Conservation (phyloP, 2,113 vertebrate genomes). For the Cichladusa arquata region DNA sequence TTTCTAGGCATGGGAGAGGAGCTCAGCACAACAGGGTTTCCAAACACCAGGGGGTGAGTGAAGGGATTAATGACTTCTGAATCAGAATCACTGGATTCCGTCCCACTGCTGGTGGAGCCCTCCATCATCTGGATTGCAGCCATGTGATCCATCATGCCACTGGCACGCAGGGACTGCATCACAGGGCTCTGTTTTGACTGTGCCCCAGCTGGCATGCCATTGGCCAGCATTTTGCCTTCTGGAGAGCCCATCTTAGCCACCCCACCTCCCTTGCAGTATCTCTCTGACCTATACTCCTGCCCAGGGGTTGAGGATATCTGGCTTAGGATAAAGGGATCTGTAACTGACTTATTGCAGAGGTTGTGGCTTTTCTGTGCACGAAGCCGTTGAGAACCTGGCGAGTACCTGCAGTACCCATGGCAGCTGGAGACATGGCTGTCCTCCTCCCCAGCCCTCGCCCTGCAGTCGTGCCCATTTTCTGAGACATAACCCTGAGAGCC, state of each 20-base stretch:
- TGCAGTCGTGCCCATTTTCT: slow-evolving; percentile 77
- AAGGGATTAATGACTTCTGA: slow-evolving; percentile 74
- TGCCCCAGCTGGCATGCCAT: slow-evolving; percentile 74
- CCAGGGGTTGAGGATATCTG: slow-evolving; percentile 66
- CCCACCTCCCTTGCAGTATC: slow-evolving; percentile 63
- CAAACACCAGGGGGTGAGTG: slow-evolving; percentile 69
- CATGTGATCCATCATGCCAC: slow-evolving; percentile 35
- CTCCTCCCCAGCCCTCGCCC: slow-evolving; percentile 47
- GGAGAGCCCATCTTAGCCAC: slow-evolving; percentile 64
- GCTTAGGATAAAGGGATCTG: slow-evolving; percentile 83
- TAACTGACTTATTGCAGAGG: slow-evolving; percentile 74
- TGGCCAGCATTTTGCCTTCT: slow-evolving; percentile 80
- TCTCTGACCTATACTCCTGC: slow-evolving; percentile 49
- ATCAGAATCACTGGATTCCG: slow-evolving; percentile 91
- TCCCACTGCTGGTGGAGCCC: slow-evolving; percentile 84
- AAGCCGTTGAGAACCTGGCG: slow-evolving; percentile 66
- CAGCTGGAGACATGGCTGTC: slow-evolving; percentile 10
- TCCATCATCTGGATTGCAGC: slow-evolving; percentile 82
- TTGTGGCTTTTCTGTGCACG: slow-evolving; percentile 65
- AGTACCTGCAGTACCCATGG: slow-evolving; percentile 60
- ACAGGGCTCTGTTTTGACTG: slow-evolving; percentile 61
- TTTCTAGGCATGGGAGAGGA: slow-evolving; percentile 76
- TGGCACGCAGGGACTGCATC: slow-evolving; percentile 22
- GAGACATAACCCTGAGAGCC: slow-evolving; percentile 75
- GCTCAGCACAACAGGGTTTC: slow-evolving; percentile 70